These are phyloP conservation scores for Syrmaticus mikado DNA, from an alignment of 2,113 vertebrate species.

Conservation along the genomic window DNA sequence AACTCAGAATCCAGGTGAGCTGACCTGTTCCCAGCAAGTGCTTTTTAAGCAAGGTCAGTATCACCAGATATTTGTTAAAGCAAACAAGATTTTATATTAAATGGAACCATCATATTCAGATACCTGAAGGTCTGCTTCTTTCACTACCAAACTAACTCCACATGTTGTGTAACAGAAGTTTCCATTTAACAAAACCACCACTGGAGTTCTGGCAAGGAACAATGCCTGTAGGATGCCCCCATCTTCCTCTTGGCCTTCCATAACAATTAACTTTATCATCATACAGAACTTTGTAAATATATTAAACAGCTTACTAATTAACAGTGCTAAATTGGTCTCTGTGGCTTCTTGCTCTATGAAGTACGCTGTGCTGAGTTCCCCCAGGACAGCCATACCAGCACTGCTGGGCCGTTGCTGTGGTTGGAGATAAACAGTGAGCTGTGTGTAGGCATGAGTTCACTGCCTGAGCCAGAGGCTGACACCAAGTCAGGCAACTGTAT, in stretches of 20 bases:
- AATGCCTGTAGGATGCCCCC: neutral
- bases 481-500: neutral
- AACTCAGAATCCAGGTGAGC: neutral
- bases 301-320: neutral
- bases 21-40: neutral
- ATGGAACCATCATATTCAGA: neutral
- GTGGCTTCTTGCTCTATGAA: neutral
- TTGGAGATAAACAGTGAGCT: accelerated
- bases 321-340: neutral
- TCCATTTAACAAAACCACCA: neutral
- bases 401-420: neutral
- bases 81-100: neutral
- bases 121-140: neutral
- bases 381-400: neutral
- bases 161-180: neutral
- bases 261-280: neutral
- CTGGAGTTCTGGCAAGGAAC: neutral
- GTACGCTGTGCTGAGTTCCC: neutral
- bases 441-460: neutral
- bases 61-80: neutral
- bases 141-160: neutral
- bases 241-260: neutral
- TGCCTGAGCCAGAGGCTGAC: neutral
- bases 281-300: neutral
- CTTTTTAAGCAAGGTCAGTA: neutral